Evolutionary conservation across 2,888 invertebrate genomes (phyloP).

Genomic region (Aplocera efformata): DNA sequence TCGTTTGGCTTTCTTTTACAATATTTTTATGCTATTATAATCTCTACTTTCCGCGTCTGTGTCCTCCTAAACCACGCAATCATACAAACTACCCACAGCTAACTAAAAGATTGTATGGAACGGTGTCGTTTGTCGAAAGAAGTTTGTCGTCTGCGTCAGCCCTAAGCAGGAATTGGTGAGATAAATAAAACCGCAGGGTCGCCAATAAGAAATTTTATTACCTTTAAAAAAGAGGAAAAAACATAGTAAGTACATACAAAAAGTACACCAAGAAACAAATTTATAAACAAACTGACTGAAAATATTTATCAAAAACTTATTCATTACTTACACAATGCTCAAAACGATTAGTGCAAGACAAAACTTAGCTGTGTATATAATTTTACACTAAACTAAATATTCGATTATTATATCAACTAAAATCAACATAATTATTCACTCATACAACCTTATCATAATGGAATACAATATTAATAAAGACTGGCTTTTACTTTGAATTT

Average conservation of each 20-base stretch:
- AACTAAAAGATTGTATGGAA: no score
- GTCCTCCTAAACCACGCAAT: no score
- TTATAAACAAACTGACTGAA: slow-evolving; percentile 40
- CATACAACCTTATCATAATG: slow-evolving; percentile 38
- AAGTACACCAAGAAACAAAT: slow-evolving; percentile 48
- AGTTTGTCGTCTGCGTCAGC: neutral
- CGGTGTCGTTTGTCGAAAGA: no score
- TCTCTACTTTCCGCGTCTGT: no score
- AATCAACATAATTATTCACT: slow-evolving; percentile 27
- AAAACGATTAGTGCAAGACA: slow-evolving; percentile 19
- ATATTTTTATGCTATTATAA: no score
- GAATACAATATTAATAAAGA: slow-evolving; percentile 40
- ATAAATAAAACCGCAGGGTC: slow-evolving; percentile 18
- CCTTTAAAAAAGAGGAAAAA: slow-evolving; percentile 53
- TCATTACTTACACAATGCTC: slow-evolving; percentile 27
- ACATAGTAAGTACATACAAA: slow-evolving; percentile 70
- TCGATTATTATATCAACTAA: slow-evolving; percentile 28
- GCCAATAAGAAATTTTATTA: slow-evolving; percentile 68
- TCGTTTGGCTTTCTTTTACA: no score
- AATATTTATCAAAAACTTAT: slow-evolving; percentile 37
- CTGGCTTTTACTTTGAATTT: slow-evolving; percentile 36
- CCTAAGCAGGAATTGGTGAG: neutral
- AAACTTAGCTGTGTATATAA: slow-evolving; percentile 10
- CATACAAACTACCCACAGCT: no score
- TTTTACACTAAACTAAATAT: slow-evolving; percentile 14